Evolutionary conservation across 2,888 invertebrate genomes (phyloP), one percentile per base, ranked within the genome.

Genomic region (Hoplodrina blanda): DNA sequence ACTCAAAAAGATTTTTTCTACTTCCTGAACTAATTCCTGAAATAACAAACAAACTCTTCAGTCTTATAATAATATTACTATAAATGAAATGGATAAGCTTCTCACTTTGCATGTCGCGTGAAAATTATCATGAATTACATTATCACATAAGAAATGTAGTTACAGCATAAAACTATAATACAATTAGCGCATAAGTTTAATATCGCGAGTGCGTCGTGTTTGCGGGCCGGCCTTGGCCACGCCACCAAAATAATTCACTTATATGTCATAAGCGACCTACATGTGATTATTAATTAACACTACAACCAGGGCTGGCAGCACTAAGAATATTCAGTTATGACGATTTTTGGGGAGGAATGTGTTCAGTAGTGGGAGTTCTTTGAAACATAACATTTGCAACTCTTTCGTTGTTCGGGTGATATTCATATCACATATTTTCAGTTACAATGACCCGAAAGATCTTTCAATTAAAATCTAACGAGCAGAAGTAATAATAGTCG

Each of bases 161-260:
- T 41, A 11, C 62, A n/a, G 37, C 33, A 56, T 49, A 56, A 15
- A 33, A 63, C n/a, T 44, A 30, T 65, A 77, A 65, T 69, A 65
- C 59, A 80, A 80, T 78, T 76, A 76, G 53, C 54, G 57, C 62
- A 59, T 52, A 54, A 50, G 46, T 76, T 63, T 78, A 80, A 70
- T 76, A 76, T 54, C 54, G 62, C 68, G 66, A 72, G 75, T 73
- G 77, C 64, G 80, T 80, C 54, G 64, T 19, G 50, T 52, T 52
- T 25, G 54, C 57, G 15, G 19, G 44, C 30, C 60, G 37, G 30
- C 80, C 78, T 71, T 82, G 84, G 67, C 46, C 82, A 54, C 70
- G 67, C 71, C 74, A 82, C 75, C 78, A 67, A 62, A 80, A 75
- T 82, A 82, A 79, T 84, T 83, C 53, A 75, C 64, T 77, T 71